phyloP scores from a whole-genome alignment of 2,113 vertebrate genomes.

The Noctilio leporinus region DNA sequence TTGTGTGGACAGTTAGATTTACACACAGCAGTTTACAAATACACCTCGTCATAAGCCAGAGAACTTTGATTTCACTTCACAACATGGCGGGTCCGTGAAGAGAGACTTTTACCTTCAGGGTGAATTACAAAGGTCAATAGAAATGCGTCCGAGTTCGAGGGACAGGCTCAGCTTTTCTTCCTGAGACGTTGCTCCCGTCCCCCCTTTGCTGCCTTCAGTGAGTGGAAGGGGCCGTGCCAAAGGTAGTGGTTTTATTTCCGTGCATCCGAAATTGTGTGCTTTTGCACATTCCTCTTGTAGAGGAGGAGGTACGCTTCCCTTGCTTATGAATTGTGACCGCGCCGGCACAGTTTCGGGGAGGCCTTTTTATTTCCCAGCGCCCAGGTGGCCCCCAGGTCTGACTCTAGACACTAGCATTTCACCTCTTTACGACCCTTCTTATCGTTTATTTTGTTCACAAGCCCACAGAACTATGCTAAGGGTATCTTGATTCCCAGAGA shows the following conservation, averaged over 20 bases:
- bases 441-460: neutral
- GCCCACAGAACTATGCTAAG: neutral
- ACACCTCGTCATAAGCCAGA: neutral
- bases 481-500: neutral
- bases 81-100: fast-evolving
- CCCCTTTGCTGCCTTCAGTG: neutral
- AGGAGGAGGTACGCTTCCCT: neutral
- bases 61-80: neutral
- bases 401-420: neutral
- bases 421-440: neutral
- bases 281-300: neutral
- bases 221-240: neutral
- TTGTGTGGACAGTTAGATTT: neutral
- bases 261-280: neutral
- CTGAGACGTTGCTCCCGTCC: neutral
- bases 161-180: neutral
- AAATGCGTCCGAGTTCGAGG: neutral
- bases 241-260: neutral
- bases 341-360: neutral
- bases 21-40: neutral
- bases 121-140: neutral
- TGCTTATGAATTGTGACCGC: neutral
- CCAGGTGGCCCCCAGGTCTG: neutral
- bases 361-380: neutral
- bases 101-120: fast-evolving